These are phyloP conservation scores for Emmelina monodactyla DNA, from an alignment of 2,888 invertebrate species.

Conservation along the genomic window DNA sequence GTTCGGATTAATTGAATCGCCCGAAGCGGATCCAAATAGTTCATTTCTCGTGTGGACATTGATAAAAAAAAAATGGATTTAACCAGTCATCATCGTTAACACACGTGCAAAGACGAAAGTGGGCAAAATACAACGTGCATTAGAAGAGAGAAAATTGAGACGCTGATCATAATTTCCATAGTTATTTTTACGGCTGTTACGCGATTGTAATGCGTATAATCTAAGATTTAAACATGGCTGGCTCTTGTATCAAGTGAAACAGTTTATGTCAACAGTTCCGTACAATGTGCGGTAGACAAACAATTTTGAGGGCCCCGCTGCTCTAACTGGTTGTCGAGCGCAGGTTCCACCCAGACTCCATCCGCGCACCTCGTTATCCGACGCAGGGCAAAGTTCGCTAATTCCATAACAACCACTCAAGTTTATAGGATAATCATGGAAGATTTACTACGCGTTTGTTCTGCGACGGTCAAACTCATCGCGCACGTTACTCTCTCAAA, in stretches of 20 bases:
- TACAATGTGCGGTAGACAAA: not conserved
- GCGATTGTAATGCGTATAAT: no score
- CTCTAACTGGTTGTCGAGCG: constrained; percentile 3
- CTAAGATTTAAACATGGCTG: no score
- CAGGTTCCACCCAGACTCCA: constrained; percentile 20
- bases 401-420: constrained; percentile 21
- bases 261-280: not conserved
- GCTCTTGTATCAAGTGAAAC: not conserved
- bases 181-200: no score
- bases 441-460: no score
- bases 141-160: no score
- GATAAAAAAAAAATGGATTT: constrained; percentile 22
- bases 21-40: constrained; percentile 24
- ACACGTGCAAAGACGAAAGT: constrained; percentile 6
- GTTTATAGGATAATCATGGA: constrained; percentile 1
- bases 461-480: constrained; percentile 4
- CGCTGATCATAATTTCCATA: no score
- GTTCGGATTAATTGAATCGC: constrained; percentile 39
- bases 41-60: constrained; percentile 21
- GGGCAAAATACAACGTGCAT: no score
- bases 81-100: constrained; percentile 21
- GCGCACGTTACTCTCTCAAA: constrained; percentile 3
- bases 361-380: constrained; percentile 24
- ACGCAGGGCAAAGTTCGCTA: constrained; percentile 27
- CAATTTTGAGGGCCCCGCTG: not conserved